A percentile compares a stretch with the other conserved stretches of the same genome.
Conservation (phyloP, 1,140 invertebrate species). For the Ruditapes philippinarum region DNA sequence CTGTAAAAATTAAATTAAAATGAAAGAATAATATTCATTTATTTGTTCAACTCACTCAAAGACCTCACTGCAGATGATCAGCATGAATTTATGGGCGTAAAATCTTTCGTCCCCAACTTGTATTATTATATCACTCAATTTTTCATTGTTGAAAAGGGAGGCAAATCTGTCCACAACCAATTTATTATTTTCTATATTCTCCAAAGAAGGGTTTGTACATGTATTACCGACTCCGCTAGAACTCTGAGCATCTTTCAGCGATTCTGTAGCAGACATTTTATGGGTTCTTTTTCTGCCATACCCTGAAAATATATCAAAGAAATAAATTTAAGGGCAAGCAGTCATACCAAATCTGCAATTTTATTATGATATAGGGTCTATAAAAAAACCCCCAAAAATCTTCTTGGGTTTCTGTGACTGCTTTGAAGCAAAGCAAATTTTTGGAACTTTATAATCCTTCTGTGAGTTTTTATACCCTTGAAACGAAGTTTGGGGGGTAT, state of each 20-base stretch:
- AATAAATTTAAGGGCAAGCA: too few relatives aligned
- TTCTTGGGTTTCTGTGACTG: too few relatives aligned
- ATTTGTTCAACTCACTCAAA: conserved; percentile 78
- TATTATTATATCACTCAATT: conserved; percentile 79
- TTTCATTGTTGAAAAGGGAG: conserved; percentile 73
- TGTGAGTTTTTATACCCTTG: too few relatives aligned
- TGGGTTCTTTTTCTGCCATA: not conserved
- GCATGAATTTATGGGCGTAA: conserved; percentile 80
- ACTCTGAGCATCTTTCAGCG: not conserved
- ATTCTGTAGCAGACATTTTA: conserved; percentile 13
- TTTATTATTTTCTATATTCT: conserved; percentile 71
- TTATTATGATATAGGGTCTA: too few relatives aligned
- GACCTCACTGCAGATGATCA: conserved; percentile 80
- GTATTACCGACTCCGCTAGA: not conserved
- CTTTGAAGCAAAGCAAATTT: too few relatives aligned
- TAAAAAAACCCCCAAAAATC: too few relatives aligned
- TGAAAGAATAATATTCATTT: too few relatives aligned
- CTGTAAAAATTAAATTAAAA: too few relatives aligned
- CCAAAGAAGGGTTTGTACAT: conserved; percentile 35
- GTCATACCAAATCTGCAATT: too few relatives aligned
- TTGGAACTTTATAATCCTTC: too few relatives aligned
- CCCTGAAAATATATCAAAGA: not conserved
- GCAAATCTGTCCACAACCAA: conserved; percentile 73
- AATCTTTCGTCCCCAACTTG: conserved; percentile 74
- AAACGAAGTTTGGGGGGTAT: too few relatives aligned